Evolutionary conservation across 2,113 vertebrate species (phyloP), one percentile per base, ranked within the genome.

Genomic region (Octodon degus): DNA sequence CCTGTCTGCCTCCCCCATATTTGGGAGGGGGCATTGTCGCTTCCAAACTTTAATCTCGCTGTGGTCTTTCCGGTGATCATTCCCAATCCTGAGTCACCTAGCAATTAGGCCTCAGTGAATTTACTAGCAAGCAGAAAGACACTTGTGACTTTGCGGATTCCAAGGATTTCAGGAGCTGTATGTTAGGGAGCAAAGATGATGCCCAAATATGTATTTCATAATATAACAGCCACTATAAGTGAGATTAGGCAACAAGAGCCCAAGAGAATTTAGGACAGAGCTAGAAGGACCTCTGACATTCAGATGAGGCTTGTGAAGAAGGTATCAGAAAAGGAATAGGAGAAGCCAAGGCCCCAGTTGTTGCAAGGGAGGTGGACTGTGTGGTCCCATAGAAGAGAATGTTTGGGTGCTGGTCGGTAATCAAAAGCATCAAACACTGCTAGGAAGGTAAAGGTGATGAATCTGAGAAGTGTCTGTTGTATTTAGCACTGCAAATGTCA

Each of bases 381-480:
- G 50, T 43, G 13, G 32, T 63, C 20, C 90, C 27, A 30, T 1
- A 87, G 76, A n/a, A 86, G 80, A 86, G 34, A 62, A 68, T 63
- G 58, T 85, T 79, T 90, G 83, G 80, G 32, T 34, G 50, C 5
- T 76, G 37, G 83, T 85, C 16, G 17, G 47, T 37, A 62, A 32
- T 72, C 83, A 60, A 30, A 10, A 53, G 43, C 30, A n/a, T 84
- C 62, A 79, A 83, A 47, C 55, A 27, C 82, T 79, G 32, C 76
- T 97, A 90, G 88, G 89, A 86, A 55, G 82, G 70, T 85, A 76
- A 34, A 77, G 53, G 67, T 76, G 24, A 89, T 34, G 16, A 76
- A 50, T 55, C 50, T 70, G 95, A 85, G 87, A 86, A 63, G 63
- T 43, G 4, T 80, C 43, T 77, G 37, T 40, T 85, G 68, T 34